These are phyloP conservation scores for Elegia similella DNA, from an alignment of 2,888 invertebrate genomes.

Conservation along the genomic window DNA sequence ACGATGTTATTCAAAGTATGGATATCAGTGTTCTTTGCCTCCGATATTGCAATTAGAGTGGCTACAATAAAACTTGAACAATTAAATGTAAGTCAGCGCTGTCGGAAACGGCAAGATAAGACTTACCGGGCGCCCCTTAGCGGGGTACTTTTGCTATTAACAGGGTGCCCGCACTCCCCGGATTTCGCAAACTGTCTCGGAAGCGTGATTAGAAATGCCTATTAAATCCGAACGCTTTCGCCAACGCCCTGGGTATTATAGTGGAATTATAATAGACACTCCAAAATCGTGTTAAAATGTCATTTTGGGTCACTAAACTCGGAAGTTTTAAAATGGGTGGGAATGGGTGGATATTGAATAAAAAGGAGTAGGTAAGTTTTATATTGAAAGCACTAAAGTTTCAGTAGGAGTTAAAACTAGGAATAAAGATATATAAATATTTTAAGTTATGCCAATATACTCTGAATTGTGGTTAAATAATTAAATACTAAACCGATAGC, in stretches of 20 bases:
- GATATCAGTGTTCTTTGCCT: conserved; percentile 53
- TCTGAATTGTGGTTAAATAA: no score
- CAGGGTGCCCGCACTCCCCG: conserved; percentile 54
- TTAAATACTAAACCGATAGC: no score
- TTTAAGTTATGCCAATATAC: no score
- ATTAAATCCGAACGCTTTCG: conserved; percentile 37
- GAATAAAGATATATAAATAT: no score
- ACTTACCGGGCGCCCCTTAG: conserved; percentile 63
- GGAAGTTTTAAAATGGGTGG: background rate
- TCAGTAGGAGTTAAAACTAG: background rate
- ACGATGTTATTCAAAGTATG: conserved; percentile 45
- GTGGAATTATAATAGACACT: conserved; percentile 17
- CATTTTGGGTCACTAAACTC: background rate
- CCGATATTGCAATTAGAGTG: conserved; percentile 66
- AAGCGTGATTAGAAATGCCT: conserved; percentile 53
- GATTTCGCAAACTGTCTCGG: conserved; percentile 51
- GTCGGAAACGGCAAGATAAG: conserved; percentile 68
- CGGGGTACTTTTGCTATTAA: conserved; percentile 68
- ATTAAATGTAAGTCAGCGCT: conserved; percentile 74
- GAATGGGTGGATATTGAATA: background rate
- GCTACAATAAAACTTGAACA: conserved; percentile 76
- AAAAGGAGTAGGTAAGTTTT: background rate
- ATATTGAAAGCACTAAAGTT: background rate
- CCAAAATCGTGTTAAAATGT: conserved; percentile 6
- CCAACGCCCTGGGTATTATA: conserved; percentile 14